Conservation (phyloP, 2,113 vertebrate species). For the Bambusicola thoracicus region DNA sequence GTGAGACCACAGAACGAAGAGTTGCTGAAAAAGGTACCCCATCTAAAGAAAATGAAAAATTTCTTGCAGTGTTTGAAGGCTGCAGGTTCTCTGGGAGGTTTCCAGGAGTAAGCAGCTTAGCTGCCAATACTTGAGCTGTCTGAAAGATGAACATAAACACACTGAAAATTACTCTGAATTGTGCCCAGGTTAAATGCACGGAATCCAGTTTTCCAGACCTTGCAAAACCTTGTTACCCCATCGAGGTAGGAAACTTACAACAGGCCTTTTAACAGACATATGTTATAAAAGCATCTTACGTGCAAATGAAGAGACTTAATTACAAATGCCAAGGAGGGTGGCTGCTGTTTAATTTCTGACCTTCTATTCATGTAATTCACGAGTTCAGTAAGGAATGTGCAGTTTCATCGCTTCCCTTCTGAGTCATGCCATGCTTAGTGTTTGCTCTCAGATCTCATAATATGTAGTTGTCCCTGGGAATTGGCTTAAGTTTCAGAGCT, state of each 20-base stretch:
- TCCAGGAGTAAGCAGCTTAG: neutral
- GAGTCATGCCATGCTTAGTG: neutral
- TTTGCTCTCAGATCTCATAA: neutral
- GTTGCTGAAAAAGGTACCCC: neutral
- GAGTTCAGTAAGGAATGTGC: neutral
- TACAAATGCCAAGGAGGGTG: neutral
- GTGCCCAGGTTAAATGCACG: neutral
- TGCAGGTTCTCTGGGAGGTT: neutral
- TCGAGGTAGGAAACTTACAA: neutral
- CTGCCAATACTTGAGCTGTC: neutral
- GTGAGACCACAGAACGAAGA: neutral
- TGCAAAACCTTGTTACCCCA: neutral
- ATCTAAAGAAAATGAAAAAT: neutral
- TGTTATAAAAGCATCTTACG: neutral
- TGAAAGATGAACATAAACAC: neutral
- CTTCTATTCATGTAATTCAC: conserved; percentile 25
- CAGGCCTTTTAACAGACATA: neutral
- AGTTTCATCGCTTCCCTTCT: neutral
- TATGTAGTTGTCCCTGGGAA: neutral
- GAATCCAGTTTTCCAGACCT: neutral
- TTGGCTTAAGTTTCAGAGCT: neutral
- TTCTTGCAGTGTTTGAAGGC: neutral
- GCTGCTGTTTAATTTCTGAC: conserved; percentile 7
- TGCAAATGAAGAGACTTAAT: conserved; percentile 25
- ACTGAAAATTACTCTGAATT: neutral